Conservation (phyloP, 2,113 vertebrate genomes). For the Cyanoramphus novaezelandiae region DNA sequence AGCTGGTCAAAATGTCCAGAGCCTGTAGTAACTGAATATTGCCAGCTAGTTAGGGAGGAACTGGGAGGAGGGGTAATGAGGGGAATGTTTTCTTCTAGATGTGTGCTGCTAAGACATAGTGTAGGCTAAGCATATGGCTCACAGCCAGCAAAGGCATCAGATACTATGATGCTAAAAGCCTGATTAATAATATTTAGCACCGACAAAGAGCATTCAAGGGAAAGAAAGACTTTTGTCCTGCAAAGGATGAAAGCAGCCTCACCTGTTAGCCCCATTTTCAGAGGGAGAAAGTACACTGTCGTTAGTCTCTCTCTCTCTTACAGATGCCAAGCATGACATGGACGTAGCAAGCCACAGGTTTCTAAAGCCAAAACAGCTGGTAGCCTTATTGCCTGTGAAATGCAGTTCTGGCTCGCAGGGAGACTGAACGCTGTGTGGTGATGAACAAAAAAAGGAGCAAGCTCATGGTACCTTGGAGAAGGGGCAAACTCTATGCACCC, state of each 20-base stretch:
- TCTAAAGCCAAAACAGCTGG: not conserved
- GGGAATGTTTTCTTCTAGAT: not conserved
- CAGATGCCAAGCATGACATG: not conserved
- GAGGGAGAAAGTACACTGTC: not conserved
- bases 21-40: not conserved
- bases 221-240: not conserved
- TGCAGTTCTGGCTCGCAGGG: not conserved
- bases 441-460: not conserved
- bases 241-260: not conserved
- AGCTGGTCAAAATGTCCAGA: not conserved
- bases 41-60: not conserved
- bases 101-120: not conserved
- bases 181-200: conserved; percentile 3
- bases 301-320: not conserved
- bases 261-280: not conserved
- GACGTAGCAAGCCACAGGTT: not conserved
- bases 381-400: not conserved
- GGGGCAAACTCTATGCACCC: not conserved
- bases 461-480: not conserved
- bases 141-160: conserved; percentile 23
- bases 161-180: conserved; percentile 16
- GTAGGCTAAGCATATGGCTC: conserved; percentile 22
- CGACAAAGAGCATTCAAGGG: conserved; percentile 6
- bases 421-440: not conserved
- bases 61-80: not conserved